Evolutionary conservation across 2,797 vertebrate genomes (phyloP).

Genomic region (Eremophila alpestris): DNA sequence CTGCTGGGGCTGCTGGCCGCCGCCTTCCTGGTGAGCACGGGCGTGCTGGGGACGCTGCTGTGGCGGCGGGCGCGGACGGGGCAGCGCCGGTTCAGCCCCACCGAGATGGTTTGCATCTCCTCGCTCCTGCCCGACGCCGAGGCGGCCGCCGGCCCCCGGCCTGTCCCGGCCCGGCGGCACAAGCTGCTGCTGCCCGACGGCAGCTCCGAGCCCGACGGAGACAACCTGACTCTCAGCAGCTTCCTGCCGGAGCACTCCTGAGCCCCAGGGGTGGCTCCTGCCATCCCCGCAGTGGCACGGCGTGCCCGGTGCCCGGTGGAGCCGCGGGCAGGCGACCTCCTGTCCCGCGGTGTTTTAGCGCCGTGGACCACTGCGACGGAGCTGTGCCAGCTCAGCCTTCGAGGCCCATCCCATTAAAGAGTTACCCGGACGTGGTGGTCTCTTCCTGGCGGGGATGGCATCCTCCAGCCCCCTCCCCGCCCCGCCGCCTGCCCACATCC

Average conservation of each 20-base stretch:
- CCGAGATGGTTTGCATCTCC: conserved; percentile 91
- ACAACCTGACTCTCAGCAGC: conserved; percentile 89
- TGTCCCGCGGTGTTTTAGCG: not conserved
- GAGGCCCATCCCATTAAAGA: not conserved
- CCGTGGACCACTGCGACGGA: accelerated
- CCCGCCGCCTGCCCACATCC: not conserved
- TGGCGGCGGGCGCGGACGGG: conserved; percentile 74
- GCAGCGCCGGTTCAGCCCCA: conserved; percentile 52
- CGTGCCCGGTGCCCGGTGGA: not conserved
- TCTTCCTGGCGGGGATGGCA: not conserved
- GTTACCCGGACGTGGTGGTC: not conserved
- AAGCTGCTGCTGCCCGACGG: conserved; percentile 39
- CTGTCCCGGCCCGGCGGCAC: not conserved
- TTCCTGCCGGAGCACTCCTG: conserved; percentile 83
- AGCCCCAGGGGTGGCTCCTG: accelerated
- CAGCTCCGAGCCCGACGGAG: conserved; percentile 68
- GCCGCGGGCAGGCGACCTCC: accelerated
- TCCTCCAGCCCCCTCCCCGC: not conserved
- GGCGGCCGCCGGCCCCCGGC: not conserved
- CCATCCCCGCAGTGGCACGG: not conserved
- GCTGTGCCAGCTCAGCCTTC: not conserved
- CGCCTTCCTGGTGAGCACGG: conserved; percentile 82
- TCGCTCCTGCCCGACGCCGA: conserved; percentile 80
- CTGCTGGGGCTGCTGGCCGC: conserved; percentile 80
- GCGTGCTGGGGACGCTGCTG: conserved; percentile 79